Evolutionary conservation across 2,888 invertebrate species (phyloP).

Genomic region (Caenorhabditis doughertyi): DNA sequence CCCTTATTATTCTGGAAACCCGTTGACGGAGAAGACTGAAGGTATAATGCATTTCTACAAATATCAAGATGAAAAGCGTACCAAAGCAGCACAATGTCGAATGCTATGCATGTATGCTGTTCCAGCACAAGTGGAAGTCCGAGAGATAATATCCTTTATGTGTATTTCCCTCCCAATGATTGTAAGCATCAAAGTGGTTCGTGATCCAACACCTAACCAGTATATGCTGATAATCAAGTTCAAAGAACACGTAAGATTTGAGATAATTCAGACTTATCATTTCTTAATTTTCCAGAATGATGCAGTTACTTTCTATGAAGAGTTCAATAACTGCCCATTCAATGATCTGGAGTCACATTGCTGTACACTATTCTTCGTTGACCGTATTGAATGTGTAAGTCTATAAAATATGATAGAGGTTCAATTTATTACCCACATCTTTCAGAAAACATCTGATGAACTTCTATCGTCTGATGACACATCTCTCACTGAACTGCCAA

Average conservation of each 20-base stretch:
- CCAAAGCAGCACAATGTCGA: conserved; percentile 86
- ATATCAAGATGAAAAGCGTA: conserved; percentile 87
- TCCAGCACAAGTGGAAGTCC: conserved; percentile 92
- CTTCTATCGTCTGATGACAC: conserved; percentile 69
- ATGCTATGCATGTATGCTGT: conserved; percentile 93
- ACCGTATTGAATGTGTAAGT: conserved; percentile 90
- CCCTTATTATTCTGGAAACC: conserved; percentile 93
- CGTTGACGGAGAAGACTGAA: conserved; percentile 95
- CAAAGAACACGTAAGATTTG: conserved; percentile 84
- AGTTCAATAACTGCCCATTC: conserved; percentile 94
- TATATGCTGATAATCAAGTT: conserved; percentile 97
- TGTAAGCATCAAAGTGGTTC: conserved; percentile 87
- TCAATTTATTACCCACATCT: not conserved
- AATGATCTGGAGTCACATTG: conserved; percentile 94
- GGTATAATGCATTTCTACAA: conserved; percentile 97
- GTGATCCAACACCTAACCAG: conserved; percentile 92
- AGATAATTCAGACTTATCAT: too few species aligned
- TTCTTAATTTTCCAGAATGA: conserved; percentile 87
- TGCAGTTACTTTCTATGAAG: conserved; percentile 93
- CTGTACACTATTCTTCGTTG: conserved; percentile 96
- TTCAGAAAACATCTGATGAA: conserved; percentile 63
- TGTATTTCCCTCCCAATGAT: conserved; percentile 60
- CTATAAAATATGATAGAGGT: not conserved
- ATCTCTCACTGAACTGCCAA: conserved; percentile 90
- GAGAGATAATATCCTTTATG: conserved; percentile 94